Conservation (phyloP, 2,113 vertebrate genomes). For the Colossoma macropomum region DNA sequence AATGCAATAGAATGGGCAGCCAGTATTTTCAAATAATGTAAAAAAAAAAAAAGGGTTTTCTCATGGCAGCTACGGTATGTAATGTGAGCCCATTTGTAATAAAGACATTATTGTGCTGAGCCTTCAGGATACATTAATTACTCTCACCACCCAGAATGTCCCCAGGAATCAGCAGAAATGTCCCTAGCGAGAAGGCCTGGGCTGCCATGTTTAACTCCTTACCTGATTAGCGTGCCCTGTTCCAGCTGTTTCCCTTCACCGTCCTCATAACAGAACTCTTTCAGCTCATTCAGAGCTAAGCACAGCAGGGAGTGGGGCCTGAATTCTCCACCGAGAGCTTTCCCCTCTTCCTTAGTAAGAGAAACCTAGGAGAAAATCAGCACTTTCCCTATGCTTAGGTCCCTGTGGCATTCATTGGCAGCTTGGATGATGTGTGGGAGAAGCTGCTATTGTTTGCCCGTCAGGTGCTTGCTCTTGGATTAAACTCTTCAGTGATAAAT, state of each 20-base stretch:
- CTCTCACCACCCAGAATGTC: neutral
- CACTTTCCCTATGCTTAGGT: neutral
- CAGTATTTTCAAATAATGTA: neutral
- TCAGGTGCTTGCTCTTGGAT: neutral
- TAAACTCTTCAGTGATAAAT: neutral
- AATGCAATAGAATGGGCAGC: neutral
- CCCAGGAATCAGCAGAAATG: slow-evolving; percentile 43
- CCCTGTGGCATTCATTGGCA: neutral
- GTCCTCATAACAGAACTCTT: slow-evolving; percentile 4
- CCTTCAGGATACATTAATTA: slow-evolving; percentile 43
- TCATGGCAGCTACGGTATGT: neutral
- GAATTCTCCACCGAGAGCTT: neutral
- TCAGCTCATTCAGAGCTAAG: neutral
- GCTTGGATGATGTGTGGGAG: neutral
- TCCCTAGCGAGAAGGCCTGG: slow-evolving; percentile 17
- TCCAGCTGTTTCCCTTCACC: slow-evolving; percentile 4
- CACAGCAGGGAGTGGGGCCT: neutral
- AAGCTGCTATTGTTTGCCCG: neutral
- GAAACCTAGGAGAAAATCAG: neutral
- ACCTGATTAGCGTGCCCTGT: slow-evolving; percentile 25
- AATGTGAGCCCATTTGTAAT: slow-evolving; percentile 1
- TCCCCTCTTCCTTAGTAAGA: neutral
- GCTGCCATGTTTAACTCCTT: slow-evolving; percentile 1
- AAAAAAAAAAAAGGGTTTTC: neutral
- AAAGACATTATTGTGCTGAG: slow-evolving; percentile 23